phyloP scores from a whole-genome alignment of 2,113 vertebrate genomes.

The Nyctibius bracteatus region DNA sequence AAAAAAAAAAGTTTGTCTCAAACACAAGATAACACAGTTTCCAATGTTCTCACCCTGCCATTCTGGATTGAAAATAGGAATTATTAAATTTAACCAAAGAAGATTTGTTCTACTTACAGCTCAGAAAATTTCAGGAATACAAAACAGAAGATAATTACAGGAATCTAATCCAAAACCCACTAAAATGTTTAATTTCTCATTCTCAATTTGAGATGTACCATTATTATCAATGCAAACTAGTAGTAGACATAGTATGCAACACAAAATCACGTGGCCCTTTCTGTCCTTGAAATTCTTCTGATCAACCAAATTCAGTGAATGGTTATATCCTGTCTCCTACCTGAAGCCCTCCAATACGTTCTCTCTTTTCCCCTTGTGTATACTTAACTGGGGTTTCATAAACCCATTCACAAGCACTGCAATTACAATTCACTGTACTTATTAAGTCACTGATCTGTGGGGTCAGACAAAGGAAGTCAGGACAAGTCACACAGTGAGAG shows the following conservation, averaged over 20 bases:
- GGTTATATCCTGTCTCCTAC: background rate
- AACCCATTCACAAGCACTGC: too few relatives aligned
- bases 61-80: background rate
- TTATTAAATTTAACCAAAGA: background rate
- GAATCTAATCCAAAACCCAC: background rate
- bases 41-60: background rate
- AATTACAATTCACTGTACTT: background rate
- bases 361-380: background rate
- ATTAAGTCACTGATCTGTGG: background rate
- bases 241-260: background rate
- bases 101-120: background rate
- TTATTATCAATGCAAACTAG: background rate
- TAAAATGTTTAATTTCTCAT: accelerated
- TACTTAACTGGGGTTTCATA: background rate
- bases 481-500: background rate
- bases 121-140: background rate
- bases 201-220: background rate
- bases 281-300: background rate
- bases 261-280: background rate
- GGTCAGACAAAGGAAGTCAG: background rate
- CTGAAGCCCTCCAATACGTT: background rate
- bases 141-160: background rate
- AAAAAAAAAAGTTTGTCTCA: background rate
- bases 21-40: background rate
- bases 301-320: background rate